Evolutionary conservation across 1,140 invertebrate species (phyloP).

Genomic region (Aricia agestis): DNA sequence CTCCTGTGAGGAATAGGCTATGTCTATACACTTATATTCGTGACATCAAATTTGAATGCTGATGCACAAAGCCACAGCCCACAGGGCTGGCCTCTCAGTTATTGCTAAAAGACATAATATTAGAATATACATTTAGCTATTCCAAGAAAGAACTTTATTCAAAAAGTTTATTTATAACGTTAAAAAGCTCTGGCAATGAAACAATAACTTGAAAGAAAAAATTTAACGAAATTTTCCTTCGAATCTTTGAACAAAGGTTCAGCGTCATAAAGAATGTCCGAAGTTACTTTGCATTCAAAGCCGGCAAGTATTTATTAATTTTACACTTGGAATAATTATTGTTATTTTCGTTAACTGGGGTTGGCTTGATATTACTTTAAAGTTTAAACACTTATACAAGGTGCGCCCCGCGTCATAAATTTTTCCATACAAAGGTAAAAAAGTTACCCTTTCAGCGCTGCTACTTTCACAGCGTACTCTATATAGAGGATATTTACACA

Average conservation of each 20-base stretch:
- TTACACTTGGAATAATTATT: no score
- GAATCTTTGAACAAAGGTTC: conserved; percentile 4
- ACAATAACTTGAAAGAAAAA: conserved; percentile 2
- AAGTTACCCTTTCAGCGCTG: no score
- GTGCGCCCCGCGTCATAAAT: no score
- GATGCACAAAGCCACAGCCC: no score
- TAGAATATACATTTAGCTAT: background rate
- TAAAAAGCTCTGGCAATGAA: background rate
- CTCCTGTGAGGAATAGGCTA: no score
- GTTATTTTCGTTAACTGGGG: no score
- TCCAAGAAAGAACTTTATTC: background rate
- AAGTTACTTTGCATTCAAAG: background rate
- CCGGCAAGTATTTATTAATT: background rate
- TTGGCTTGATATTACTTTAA: background rate
- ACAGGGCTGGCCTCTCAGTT: background rate
- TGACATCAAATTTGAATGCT: background rate
- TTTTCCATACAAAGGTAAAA: no score
- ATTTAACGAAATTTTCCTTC: background rate
- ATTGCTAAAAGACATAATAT: no score
- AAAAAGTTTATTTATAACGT: background rate
- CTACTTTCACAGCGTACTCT: no score
- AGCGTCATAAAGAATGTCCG: background rate
- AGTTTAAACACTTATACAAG: no score
- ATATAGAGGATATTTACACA: no score
- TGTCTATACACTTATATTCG: background rate